Evolutionary conservation across 2,797 vertebrate species (phyloP).

Genomic region (Darevskia nairensis): DNA sequence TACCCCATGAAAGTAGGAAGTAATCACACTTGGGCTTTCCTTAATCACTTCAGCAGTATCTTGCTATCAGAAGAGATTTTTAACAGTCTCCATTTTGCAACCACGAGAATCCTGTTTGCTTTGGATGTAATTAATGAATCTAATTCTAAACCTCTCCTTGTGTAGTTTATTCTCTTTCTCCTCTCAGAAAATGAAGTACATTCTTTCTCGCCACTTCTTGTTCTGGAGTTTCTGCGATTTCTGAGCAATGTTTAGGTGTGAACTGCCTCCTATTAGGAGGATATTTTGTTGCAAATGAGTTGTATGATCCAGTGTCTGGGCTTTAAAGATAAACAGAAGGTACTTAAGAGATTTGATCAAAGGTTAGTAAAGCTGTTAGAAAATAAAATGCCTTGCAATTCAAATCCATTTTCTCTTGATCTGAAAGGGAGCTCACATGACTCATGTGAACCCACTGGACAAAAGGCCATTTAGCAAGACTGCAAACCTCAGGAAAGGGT

Average conservation of each 20-base stretch:
- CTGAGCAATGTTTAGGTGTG: conserved; percentile 38
- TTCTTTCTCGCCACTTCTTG: conserved; percentile 50
- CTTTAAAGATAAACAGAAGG: conserved; percentile 62
- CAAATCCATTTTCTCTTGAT: conserved; percentile 8
- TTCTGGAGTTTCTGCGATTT: conserved; percentile 48
- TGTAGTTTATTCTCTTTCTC: conserved; percentile 38
- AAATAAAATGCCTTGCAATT: not conserved
- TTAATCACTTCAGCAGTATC: conserved; percentile 40
- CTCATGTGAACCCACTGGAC: not conserved
- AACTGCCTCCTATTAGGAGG: conserved; percentile 40
- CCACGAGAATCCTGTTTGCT: conserved; percentile 53
- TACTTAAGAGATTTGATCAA: conserved; percentile 44
- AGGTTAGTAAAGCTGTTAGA: conserved; percentile 39
- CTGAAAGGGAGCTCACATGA: not conserved
- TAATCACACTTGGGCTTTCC: conserved; percentile 49
- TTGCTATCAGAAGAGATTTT: conserved; percentile 41
- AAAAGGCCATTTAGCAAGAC: conserved; percentile 2
- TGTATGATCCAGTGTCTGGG: conserved; percentile 38
- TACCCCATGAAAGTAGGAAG: conserved; percentile 52
- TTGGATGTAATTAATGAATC: conserved; percentile 50
- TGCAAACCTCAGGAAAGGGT: not conserved
- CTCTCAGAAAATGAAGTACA: conserved; percentile 13
- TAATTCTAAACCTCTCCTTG: conserved; percentile 43
- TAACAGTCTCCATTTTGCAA: conserved; percentile 51
- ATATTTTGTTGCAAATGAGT: conserved; percentile 29